Base-by-base conservation (phyloP, 2,797 vertebrate genomes). In the Oreochromis grahami region DNA sequence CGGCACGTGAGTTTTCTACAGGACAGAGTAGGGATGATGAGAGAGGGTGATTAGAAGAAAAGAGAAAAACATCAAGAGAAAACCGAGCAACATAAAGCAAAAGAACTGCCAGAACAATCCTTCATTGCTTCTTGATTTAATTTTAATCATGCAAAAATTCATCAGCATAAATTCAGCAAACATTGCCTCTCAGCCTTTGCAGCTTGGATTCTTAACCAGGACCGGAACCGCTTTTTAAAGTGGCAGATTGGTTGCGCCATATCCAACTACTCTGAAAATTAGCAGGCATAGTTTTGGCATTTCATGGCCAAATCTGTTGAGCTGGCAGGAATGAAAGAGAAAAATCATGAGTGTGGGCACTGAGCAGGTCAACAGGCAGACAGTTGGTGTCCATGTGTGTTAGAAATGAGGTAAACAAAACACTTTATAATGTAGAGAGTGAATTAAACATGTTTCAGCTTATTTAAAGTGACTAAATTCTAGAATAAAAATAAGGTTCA, bases 1-100 rank as follows among this genome's bases (percentile, higher is more conserved):
- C 0, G 98, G 98, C 74, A 99, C 98, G 0, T 98, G 98, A 76
- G 90, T 95, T 95, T 99, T 99, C 98, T 99, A 83, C n/a, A 83
- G 63, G 55, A 91, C 41, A 76, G 12, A 9, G 68, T 32, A 34
- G 29, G 74, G 48, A 41, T 70, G 17, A 3, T 29, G 11, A 78
- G 21, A 29, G 60, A n/a, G 52, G 0, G 26, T 63, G 21, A 78
- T 3, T 50, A 38, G 26, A 55, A 17, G 14, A 76, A 76, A 4
- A 58, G 13, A 26, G 26, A 77, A 32, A 60, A 41, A 60, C 4
- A 63, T 21, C 50, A 19, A 80, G 11, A 68, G 26, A 29, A 19
- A 48, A 19, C 9, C 4, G 0, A 51, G 11, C 11, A 45, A 41
- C 7, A n/a, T 29, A 36, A 72, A 53, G 2, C 10, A 7, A 56